Evolutionary conservation across 2,888 invertebrate species (phyloP), one percentile per base, ranked within the genome.

Genomic region (Mesochorus sp.): DNA sequence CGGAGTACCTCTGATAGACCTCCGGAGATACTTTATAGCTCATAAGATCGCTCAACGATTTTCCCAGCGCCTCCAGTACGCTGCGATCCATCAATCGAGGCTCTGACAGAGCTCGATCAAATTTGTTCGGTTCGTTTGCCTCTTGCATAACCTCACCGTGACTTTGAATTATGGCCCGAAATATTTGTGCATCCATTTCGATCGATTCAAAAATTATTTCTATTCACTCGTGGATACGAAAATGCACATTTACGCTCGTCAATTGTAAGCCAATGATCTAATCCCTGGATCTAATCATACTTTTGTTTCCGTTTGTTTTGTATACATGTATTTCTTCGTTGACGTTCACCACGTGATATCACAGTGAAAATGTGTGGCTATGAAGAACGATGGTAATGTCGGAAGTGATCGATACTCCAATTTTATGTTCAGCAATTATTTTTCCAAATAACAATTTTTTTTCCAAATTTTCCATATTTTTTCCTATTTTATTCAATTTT

Each of bases 1-100:
- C 88, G 0, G 85, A 83, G 49, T 89, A 89, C 62, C 88, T 85
- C 66, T 89, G 89, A 62, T 85, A 81, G 34, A 84, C 86, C 75
- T 87, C 86, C 12, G 83, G 83, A 0, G 89, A 88, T 34, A 89
- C 85, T 81, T 86, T 88, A 59, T 85, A 83, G 24, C 81, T 78
- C 4, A 90, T 73, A 10, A 86, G 67, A 61, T 85, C 85, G 53
- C 86, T 84, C 10, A 89, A 80, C 1, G 86, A 85, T 51, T 51
- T 80, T 3, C 85, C 79, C 17, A 89, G 76, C 17, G 76, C 83
- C 42, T 81, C 53, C n/a, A 86, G 75, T 55, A 85, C 42, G 4
- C 31, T 51, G 24, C 75, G 44, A 64, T 85, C 84, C 26, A 73
- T 80, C 14, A 80, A 73, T 57, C 86, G 83, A 80, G 84, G 84